Percentiles rank a stretch among this genome's conserved stretches.
phyloP scores from a whole-genome alignment of 1,140 invertebrate genomes.

The Cyclargus thomasi region DNA sequence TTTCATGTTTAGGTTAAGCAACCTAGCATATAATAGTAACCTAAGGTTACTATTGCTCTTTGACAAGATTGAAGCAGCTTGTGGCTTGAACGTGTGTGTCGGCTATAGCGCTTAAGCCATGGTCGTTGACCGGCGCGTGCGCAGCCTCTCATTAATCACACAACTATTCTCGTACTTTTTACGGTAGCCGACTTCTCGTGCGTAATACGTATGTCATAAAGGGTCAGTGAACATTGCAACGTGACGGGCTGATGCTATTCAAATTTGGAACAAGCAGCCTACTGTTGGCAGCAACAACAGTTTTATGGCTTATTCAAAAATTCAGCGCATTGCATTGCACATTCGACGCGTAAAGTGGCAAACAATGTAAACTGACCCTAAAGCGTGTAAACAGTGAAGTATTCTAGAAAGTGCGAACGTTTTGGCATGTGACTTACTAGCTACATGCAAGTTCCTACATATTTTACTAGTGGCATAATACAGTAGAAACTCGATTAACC shows the following conservation, averaged over 20 bases:
- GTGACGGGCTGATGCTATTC: not conserved
- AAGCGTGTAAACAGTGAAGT: not conserved
- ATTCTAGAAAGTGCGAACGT: not conserved
- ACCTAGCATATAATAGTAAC: no score
- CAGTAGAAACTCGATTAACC: no score
- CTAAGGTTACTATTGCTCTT: no score
- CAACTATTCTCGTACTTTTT: conserved; percentile 1
- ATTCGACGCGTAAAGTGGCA: no score
- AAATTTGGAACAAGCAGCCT: not conserved
- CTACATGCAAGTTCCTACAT: not conserved
- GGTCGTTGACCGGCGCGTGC: conserved; percentile 65
- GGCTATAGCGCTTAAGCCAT: conserved; percentile 20
- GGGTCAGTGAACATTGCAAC: not conserved
- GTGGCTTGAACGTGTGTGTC: not conserved
- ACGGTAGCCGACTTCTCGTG: not conserved
- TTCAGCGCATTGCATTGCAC: no score
- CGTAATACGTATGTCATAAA: not conserved
- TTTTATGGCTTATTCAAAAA: no score
- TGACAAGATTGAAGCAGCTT: no score
- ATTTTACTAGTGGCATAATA: not conserved
- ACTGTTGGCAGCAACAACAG: no score
- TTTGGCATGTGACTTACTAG: not conserved
- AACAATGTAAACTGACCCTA: no score
- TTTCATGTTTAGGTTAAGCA: no score
- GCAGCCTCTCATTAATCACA: conserved; percentile 29